Base-by-base conservation (phyloP, 2,113 vertebrate species). In the Corythoichthys intestinalis region DNA sequence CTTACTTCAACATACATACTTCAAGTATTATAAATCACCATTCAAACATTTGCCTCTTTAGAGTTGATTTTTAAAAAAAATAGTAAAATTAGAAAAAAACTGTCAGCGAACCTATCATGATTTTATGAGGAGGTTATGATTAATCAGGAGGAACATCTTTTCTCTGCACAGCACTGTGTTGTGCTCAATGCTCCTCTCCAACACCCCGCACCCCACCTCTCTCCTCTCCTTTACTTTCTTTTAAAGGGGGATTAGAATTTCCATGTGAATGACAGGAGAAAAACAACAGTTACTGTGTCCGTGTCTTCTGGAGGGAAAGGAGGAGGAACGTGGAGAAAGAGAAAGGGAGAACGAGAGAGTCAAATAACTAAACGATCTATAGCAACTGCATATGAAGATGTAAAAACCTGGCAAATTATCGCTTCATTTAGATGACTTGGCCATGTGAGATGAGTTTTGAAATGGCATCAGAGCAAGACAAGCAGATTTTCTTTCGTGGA, bases 241-340 rank as follows among this genome's bases (percentile, higher is more conserved):
- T 94, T 91, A 71, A 85, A 82, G 89, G 88, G 91, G 94, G 94
- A 96, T 95, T 94, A 94, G 93, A 93, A 96, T 97, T 96, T 95
- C 94, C 94, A 98, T 95, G 88, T 94, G 93, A 96, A 97, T 95
- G 92, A 91, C 86, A 91, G 91, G 91, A 94, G 92, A 92, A 91
- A 95, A 95, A 95, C 91, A 94, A 94, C 89, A 94, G 90, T 94
- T 93, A 94, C 91, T 92, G 91, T 91, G 91, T 93, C 92, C 81
- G 90, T 91, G 92, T 92, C 88, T 88, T 86, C 69, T 87, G 89
- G 85, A 93, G 91, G 85, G 62, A 41, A 59, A 7, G 37, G 56
- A 49, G 67, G 34, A 70, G 69, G 74, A 80, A 65, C 28, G 20
- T 37, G 47, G 77, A 78, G 73, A 72, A 65, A 76, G 75, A 86